Conservation (phyloP, 2,888 invertebrate genomes). For the Hypercompe scribonia region DNA sequence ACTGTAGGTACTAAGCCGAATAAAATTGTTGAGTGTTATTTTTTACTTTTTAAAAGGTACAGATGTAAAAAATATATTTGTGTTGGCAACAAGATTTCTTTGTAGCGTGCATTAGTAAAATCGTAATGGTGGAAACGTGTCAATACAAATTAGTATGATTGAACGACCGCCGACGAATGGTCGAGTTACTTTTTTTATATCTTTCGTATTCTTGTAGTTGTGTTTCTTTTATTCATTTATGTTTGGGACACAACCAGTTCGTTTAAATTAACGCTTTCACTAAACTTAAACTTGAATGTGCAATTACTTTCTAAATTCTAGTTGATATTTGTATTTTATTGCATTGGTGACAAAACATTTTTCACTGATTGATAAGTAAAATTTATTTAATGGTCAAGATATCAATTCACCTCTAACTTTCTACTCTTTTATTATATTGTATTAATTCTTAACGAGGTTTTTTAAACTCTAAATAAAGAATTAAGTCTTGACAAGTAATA, state of each 20-base stretch:
- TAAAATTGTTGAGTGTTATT: not conserved
- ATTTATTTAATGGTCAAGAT: not conserved
- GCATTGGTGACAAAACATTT: slow-evolving; percentile 7
- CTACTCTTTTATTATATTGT: not conserved
- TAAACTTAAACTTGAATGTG: slow-evolving; percentile 11
- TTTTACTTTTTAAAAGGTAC: slow-evolving; percentile 24
- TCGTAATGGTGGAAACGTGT: slow-evolving; percentile 84
- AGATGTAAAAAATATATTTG: slow-evolving; percentile 65
- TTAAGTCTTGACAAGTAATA: not conserved
- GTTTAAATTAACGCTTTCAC: slow-evolving; percentile 44
- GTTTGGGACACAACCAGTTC: slow-evolving; percentile 30
- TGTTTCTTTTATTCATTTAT: slow-evolving; percentile 41
- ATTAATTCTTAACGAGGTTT: not conserved
- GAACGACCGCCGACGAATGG: slow-evolving; percentile 56
- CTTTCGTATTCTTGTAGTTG: slow-evolving; percentile 40
- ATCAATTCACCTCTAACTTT: not conserved
- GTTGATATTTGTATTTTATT: slow-evolving; percentile 16
- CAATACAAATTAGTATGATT: slow-evolving; percentile 79
- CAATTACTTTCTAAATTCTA: slow-evolving; percentile 24
- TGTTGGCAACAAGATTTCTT: slow-evolving; percentile 68
- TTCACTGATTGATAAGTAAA: slow-evolving; percentile 1
- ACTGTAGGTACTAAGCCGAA: slow-evolving; percentile 27
- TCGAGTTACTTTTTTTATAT: slow-evolving; percentile 46
- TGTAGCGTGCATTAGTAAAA: slow-evolving; percentile 74
- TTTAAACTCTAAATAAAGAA: not conserved